These are phyloP conservation scores for Sphinx pinastri DNA, from an alignment of 2,888 invertebrate genomes.

Conservation along the genomic window DNA sequence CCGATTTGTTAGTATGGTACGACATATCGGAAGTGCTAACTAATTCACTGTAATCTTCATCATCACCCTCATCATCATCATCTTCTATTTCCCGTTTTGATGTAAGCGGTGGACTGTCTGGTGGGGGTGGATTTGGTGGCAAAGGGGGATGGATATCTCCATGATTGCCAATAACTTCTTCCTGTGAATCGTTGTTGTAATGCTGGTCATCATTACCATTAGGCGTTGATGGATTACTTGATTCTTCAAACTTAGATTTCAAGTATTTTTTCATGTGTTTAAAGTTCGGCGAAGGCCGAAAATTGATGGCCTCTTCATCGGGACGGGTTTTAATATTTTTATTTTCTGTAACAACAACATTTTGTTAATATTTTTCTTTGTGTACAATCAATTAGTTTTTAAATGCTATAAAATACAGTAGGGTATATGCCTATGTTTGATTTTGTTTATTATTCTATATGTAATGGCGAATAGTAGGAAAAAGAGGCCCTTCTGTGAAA, in stretches of 20 bases:
- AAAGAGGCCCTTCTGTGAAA: too few species aligned
- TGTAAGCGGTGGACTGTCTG: constrained; percentile 42
- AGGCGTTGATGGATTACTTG: not conserved
- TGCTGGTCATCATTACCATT: not conserved
- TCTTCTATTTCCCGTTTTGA: constrained; percentile 55
- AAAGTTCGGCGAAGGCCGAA: constrained; percentile 64
- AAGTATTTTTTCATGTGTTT: constrained; percentile 71
- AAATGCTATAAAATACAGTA: not conserved
- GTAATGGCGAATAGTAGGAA: too few species aligned
- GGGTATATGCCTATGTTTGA: too few species aligned
- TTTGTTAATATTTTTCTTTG: not conserved
- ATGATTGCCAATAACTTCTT: constrained; percentile 23
- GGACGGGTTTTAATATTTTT: constrained; percentile 21
- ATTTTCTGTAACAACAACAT: not conserved
- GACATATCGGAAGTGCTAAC: constrained; percentile 3
- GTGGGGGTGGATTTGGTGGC: constrained; percentile 57
- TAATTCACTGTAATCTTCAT: not conserved
- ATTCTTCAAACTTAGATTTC: constrained; percentile 44
- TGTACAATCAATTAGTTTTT: not conserved
- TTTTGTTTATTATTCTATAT: too few species aligned
- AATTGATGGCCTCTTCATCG: constrained; percentile 57
- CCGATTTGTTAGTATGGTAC: constrained; percentile 27
- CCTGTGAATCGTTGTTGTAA: not conserved
- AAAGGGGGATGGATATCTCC: constrained; percentile 53
- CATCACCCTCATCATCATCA: constrained; percentile 39